Evolutionary conservation across 2,797 vertebrate species (phyloP).

Genomic region (Epinephelus malabaricus): DNA sequence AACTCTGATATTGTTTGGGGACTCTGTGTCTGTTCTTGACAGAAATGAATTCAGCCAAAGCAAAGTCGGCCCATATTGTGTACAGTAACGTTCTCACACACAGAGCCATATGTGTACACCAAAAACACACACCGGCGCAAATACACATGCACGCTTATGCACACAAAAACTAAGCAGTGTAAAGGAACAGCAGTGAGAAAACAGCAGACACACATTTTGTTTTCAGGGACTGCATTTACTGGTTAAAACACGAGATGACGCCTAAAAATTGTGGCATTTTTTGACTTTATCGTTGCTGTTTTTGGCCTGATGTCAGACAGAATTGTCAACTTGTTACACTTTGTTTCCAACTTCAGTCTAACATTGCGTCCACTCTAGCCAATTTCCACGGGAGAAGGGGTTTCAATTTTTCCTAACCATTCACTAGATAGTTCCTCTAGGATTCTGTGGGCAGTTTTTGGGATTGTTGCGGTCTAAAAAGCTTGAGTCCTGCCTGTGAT

Average conservation of each 20-base stretch:
- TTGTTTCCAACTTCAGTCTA: too few relatives aligned
- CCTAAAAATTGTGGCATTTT: slow-evolving; percentile 5
- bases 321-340: too few relatives aligned
- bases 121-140: slow-evolving; percentile 31
- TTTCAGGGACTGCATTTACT: slow-evolving; percentile 39
- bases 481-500: too few relatives aligned
- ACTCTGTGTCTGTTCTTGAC: slow-evolving; percentile 65
- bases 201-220: slow-evolving; percentile 37
- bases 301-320: too few relatives aligned
- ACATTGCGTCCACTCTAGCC: too few relatives aligned
- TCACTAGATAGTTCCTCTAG: too few relatives aligned
- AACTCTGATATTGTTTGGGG: slow-evolving; percentile 76
- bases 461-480: too few relatives aligned
- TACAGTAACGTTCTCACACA: slow-evolving; percentile 33
- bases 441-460: too few relatives aligned
- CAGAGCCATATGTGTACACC: slow-evolving; percentile 32
- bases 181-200: slow-evolving; percentile 30
- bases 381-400: too few relatives aligned
- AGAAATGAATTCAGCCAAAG: slow-evolving; percentile 71
- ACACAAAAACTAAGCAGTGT: slow-evolving; percentile 24
- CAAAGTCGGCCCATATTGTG: slow-evolving; percentile 53
- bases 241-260: slow-evolving; percentile 20
- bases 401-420: too few relatives aligned
- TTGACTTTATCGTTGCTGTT: slow-evolving; percentile 2
- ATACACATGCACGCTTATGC: slow-evolving; percentile 21